A percentile compares a stretch with the other conserved stretches of the same genome.
These are phyloP conservation scores for Frankliniella fusca DNA, from an alignment of 2,888 invertebrate genomes.

Conservation along the genomic window DNA sequence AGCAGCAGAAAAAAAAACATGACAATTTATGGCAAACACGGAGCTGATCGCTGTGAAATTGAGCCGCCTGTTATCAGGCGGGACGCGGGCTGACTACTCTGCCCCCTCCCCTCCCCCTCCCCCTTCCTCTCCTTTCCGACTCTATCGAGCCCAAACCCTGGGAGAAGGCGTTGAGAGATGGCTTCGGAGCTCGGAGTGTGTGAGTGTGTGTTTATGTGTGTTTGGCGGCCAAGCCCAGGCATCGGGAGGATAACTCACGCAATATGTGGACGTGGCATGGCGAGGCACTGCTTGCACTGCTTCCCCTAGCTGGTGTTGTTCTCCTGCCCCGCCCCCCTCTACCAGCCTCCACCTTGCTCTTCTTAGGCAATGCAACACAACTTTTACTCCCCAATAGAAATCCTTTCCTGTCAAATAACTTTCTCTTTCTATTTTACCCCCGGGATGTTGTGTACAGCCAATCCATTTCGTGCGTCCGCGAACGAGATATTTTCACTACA, in stretches of 20 bases:
- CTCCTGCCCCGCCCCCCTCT: neutral
- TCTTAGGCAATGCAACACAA: neutral
- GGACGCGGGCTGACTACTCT: slow-evolving; percentile 10
- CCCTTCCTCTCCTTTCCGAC: neutral
- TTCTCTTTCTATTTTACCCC: too few relatives aligned
- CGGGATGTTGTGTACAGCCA: too few relatives aligned
- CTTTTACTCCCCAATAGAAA: neutral
- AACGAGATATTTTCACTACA: too few relatives aligned
- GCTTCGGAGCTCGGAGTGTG: neutral
- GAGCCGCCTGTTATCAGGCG: slow-evolving; percentile 3
- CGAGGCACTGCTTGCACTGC: neutral
- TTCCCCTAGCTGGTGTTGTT: neutral
- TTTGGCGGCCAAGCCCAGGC: neutral
- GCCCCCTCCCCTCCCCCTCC: neutral
- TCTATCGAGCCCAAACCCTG: neutral
- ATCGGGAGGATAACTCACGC: neutral
- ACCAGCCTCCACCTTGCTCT: too few relatives aligned
- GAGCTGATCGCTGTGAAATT: slow-evolving; percentile 26
- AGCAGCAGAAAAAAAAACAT: neutral
- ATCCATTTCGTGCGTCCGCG: too few relatives aligned
- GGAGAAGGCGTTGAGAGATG: neutral
- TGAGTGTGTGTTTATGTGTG: neutral
- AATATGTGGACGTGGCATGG: neutral
- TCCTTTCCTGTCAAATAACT: neutral
- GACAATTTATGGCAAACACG: slow-evolving; percentile 22